Evolutionary conservation across 2,797 vertebrate genomes (phyloP), one percentile per base, ranked within the genome.

Genomic region (Enteromius paludinosus): DNA sequence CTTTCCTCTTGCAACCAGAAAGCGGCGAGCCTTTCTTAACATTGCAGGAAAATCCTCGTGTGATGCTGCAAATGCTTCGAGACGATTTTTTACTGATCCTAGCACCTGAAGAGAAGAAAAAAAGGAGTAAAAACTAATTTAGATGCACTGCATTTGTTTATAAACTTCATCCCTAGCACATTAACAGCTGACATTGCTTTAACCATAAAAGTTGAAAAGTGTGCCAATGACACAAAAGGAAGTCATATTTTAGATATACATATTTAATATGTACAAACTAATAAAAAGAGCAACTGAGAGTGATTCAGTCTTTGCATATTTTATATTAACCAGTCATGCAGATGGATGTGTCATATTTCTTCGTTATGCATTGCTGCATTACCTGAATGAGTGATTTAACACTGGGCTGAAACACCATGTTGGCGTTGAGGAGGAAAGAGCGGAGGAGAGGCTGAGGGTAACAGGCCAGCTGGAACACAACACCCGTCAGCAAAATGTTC

Each of bases 371-470:
- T 25, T 93, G 97, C 98, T 61, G 69, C 25, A 77, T 30, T 93
- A 98, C 98, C 97, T 99, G 98, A 87, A 99, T 95, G 88, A 99
- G 95, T 45, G 97, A 99, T 93, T 99, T 99, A 91, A 99, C 94
- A 10, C 97, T 98, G 88, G 98, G 98, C 94, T 99, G 98, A 95
- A 99, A 99, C 92, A 99, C 98, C 97, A 99, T 99, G 94, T 97
- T 99, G 93, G 97, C 97, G 94, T 98, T 99, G 87, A 99, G 97
- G 86, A 99, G 97, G 92, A 99, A 99, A 93, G 97, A 99, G 89
- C 97, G 97, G 54, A 99, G 96, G 87, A 99, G 95, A 43, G 97
- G 98, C 93, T 99, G 98, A 18, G 98, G 97, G 89, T 98, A 96
- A 89, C 96, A 97, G 87, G 97, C 97, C 89, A 99, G 94, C 94